Conservation (phyloP, 64 coral and sea anemone species). For the Orbicella faveolata region DNA sequence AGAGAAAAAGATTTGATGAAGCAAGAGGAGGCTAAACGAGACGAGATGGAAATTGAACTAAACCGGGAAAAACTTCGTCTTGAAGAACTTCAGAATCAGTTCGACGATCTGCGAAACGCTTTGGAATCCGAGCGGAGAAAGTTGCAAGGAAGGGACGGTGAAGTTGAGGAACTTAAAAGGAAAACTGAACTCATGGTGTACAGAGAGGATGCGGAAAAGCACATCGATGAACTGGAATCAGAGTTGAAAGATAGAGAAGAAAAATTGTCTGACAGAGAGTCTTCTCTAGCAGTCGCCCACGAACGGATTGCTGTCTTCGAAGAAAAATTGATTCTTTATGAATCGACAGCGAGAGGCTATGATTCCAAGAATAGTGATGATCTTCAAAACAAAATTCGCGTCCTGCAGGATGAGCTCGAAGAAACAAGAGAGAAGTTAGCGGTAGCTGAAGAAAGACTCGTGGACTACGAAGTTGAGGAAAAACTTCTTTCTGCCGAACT, state of each 20-base stretch:
- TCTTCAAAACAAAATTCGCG: slow-evolving; percentile 47
- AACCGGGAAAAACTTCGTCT: slow-evolving; percentile 5
- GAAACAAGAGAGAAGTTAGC: slow-evolving; percentile 53
- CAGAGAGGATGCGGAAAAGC: slow-evolving; percentile 19
- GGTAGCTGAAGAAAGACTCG: slow-evolving; percentile 51
- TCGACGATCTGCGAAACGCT: not conserved
- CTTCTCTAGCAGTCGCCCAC: slow-evolving; percentile 10
- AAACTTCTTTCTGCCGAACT: slow-evolving; percentile 72
- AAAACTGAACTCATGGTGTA: slow-evolving; percentile 4
- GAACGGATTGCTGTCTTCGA: slow-evolving; percentile 53
- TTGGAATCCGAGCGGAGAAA: slow-evolving; percentile 9
- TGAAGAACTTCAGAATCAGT: slow-evolving; percentile 32
- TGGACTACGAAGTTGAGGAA: slow-evolving; percentile 73
- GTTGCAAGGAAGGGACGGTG: slow-evolving; percentile 2
- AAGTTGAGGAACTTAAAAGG: slow-evolving; percentile 2
- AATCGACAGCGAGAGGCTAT: not conserved
- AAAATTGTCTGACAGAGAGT: slow-evolving; percentile 5
- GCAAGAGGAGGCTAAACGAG: not conserved
- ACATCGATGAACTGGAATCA: slow-evolving; percentile 34
- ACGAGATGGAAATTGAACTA: slow-evolving; percentile 19
- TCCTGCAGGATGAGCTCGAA: slow-evolving; percentile 52
- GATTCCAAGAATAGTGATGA: slow-evolving; percentile 10
- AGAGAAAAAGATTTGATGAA: slow-evolving; percentile 35
- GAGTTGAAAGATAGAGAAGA: slow-evolving; percentile 26
- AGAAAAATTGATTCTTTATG: slow-evolving; percentile 45